Evolutionary conservation across 1,140 invertebrate genomes (phyloP).

Genomic region (Neotoxoptera formosana): DNA sequence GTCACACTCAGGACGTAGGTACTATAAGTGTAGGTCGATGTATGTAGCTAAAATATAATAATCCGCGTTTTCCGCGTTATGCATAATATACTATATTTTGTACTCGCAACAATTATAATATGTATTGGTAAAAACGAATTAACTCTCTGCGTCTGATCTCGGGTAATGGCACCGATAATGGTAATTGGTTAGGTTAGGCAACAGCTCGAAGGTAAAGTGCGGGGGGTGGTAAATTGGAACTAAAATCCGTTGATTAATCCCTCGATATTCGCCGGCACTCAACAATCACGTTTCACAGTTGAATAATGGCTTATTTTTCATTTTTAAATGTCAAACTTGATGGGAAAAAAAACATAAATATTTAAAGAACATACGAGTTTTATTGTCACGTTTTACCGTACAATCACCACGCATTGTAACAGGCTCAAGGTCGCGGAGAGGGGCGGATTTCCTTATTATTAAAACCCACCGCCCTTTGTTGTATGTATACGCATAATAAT

Average conservation of each 20-base stretch:
- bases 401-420: background rate
- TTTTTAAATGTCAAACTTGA: constrained; percentile 18
- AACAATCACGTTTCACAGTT: constrained; percentile 1
- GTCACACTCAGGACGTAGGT: background rate
- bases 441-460: constrained; percentile 12
- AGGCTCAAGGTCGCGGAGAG: background rate
- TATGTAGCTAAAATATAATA: background rate
- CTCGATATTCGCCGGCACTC: background rate
- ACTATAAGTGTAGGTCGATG: background rate
- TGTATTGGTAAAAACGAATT: background rate
- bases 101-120: background rate
- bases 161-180: background rate
- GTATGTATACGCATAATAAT: background rate
- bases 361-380: constrained; percentile 17
- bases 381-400: background rate
- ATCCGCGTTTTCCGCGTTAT: background rate
- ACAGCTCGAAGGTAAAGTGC: background rate
- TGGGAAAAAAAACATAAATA: constrained; percentile 7
- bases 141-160: background rate
- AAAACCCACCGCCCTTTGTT: constrained; percentile 2
- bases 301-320: constrained; percentile 13
- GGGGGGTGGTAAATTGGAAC: background rate
- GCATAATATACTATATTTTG: background rate
- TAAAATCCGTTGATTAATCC: background rate
- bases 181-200: background rate